Conservation (phyloP, 2,797 vertebrate genomes). For the Crenichthys baileyi region DNA sequence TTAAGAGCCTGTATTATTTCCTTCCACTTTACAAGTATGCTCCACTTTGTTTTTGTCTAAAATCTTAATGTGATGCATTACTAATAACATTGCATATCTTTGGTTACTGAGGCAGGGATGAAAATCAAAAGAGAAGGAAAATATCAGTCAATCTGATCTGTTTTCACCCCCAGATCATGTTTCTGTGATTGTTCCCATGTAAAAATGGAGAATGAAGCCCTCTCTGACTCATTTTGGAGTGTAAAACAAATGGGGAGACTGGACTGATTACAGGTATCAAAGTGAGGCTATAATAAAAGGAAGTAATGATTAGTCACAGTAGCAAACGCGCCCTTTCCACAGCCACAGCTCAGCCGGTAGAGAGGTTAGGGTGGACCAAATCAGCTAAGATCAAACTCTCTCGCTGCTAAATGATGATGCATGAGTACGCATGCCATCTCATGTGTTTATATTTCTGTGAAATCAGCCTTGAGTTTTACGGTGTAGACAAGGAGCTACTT, state of each 20-base stretch:
- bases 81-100: not conserved
- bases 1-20: not conserved
- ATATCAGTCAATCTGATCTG: constrained; percentile 1
- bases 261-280: constrained; percentile 55
- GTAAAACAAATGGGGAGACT: constrained; percentile 27
- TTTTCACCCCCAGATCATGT: constrained; percentile 11
- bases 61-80: not conserved
- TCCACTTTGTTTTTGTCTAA: not conserved
- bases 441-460: constrained; percentile 32
- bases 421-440: constrained; percentile 29
- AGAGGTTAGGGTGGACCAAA: constrained; percentile 60
- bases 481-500: constrained; percentile 25
- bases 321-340: constrained; percentile 48
- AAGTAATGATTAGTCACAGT: constrained; percentile 67
- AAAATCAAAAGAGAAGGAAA: constrained; percentile 17
- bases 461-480: constrained; percentile 23
- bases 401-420: constrained; percentile 43
- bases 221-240: constrained; percentile 34
- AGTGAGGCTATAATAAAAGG: constrained; percentile 55
- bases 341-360: constrained; percentile 44
- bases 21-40: not conserved
- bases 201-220: constrained; percentile 11
- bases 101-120: not conserved
- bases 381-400: constrained; percentile 57
- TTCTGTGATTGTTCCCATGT: constrained; percentile 35